A percentile compares a stretch with the other conserved stretches of the same genome.
phyloP scores from a whole-genome alignment of 2,797 vertebrate genomes.

The Mormyrus proboscirostris region DNA sequence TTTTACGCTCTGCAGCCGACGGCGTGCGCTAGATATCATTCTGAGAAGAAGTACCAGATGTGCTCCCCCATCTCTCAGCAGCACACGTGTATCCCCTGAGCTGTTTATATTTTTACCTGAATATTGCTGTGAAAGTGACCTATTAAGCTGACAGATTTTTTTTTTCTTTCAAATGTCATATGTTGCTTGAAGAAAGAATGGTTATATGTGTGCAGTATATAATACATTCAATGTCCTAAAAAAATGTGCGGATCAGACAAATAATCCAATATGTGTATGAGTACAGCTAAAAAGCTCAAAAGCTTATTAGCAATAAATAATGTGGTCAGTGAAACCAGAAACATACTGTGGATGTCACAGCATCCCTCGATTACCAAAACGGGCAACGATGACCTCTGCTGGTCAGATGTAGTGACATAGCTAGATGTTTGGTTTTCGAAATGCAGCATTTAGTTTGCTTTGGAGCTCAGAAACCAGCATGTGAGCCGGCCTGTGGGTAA shows the following conservation, averaged over 20 bases:
- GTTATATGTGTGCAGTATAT: background rate
- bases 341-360: background rate
- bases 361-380: background rate
- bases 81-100: conserved; percentile 38
- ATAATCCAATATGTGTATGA: background rate
- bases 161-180: conserved; percentile 37
- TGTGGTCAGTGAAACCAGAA: background rate
- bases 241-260: background rate
- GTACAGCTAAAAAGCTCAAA: background rate
- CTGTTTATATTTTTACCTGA: conserved; percentile 41
- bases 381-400: conserved; percentile 36
- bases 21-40: conserved; percentile 37
- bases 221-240: background rate
- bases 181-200: background rate
- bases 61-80: conserved; percentile 38
- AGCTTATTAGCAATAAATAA: background rate
- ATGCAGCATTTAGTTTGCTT: conserved; percentile 1
- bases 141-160: conserved; percentile 38
- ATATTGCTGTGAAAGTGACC: conserved; percentile 40
- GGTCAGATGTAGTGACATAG: conserved; percentile 13
- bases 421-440: background rate
- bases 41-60: conserved; percentile 44
- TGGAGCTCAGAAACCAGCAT: background rate
- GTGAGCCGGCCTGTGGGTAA: background rate
- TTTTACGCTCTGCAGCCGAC: conserved; percentile 37